Evolutionary conservation across 2,888 invertebrate species (phyloP).

Genomic region (Athrips mouffetella): DNA sequence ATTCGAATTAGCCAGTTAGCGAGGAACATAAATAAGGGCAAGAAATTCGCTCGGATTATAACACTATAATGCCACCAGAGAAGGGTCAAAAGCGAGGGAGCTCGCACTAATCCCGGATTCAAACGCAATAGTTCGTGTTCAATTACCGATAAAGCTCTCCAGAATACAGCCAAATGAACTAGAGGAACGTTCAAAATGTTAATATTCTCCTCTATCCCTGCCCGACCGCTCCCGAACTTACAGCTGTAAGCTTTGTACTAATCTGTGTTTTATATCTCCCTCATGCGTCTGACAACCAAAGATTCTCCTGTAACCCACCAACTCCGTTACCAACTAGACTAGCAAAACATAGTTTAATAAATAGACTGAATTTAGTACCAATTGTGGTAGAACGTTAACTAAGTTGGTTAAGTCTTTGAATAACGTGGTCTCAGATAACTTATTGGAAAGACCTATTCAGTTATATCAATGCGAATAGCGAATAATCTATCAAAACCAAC

Average conservation of each 20-base stretch:
- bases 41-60: slow-evolving; percentile 52
- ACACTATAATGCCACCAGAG: slow-evolving; percentile 40
- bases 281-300: slow-evolving; percentile 2
- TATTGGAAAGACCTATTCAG: slow-evolving; percentile 20
- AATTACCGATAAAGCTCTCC: slow-evolving; percentile 58
- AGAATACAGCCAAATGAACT: slow-evolving; percentile 47
- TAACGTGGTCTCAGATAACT: slow-evolving; percentile 11
- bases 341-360: slow-evolving; percentile 12
- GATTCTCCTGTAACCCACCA: slow-evolving; percentile 5
- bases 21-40: slow-evolving; percentile 45
- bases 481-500: slow-evolving; percentile 22
- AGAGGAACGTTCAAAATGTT: slow-evolving; percentile 46
- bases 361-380: slow-evolving; percentile 14
- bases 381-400: slow-evolving; percentile 11
- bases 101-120: slow-evolving; percentile 52
- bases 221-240: neutral
- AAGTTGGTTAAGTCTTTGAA: slow-evolving; percentile 14
- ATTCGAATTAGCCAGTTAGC: slow-evolving; percentile 38
- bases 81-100: slow-evolving; percentile 51
- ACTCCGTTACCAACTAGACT: slow-evolving; percentile 3
- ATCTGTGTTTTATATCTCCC: slow-evolving; percentile 25
- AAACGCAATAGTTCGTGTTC: slow-evolving; percentile 57
- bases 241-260: slow-evolving; percentile 8
- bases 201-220: slow-evolving; percentile 29
- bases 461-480: slow-evolving; percentile 30